Conservation (phyloP, 2,797 vertebrate genomes). For the Phalanger gymnotis region DNA sequence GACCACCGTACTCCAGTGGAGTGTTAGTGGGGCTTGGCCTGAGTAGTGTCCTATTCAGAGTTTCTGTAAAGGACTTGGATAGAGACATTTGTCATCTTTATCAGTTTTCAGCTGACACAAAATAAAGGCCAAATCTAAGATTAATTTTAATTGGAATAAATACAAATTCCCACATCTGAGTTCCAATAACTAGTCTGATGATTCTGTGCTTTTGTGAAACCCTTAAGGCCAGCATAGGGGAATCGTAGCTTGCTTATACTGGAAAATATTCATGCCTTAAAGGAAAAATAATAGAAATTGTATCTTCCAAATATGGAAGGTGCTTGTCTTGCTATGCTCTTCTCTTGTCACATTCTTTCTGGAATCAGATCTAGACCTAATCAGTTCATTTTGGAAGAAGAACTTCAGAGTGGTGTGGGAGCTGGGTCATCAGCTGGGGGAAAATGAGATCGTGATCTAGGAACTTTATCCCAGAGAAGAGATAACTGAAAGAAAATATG, state of each 20-base stretch:
- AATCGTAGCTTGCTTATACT: background rate
- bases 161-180: background rate
- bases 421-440: background rate
- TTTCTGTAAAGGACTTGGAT: background rate
- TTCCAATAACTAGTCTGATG: background rate
- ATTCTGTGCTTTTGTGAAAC: background rate
- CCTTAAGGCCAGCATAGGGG: background rate
- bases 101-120: background rate
- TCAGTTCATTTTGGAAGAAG: background rate
- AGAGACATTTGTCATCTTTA: background rate
- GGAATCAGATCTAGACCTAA: background rate
- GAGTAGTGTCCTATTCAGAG: background rate
- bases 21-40: background rate
- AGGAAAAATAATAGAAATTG: background rate
- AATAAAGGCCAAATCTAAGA: background rate
- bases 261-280: background rate
- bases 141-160: background rate
- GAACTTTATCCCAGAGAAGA: background rate
- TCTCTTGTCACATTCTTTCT: background rate
- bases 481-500: background rate
- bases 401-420: background rate
- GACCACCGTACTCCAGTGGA: background rate
- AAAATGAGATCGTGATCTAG: background rate
- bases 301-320: background rate
- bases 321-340: background rate